Evolutionary conservation across 2,797 vertebrate genomes (phyloP).

Genomic region (Diceros bicornis): DNA sequence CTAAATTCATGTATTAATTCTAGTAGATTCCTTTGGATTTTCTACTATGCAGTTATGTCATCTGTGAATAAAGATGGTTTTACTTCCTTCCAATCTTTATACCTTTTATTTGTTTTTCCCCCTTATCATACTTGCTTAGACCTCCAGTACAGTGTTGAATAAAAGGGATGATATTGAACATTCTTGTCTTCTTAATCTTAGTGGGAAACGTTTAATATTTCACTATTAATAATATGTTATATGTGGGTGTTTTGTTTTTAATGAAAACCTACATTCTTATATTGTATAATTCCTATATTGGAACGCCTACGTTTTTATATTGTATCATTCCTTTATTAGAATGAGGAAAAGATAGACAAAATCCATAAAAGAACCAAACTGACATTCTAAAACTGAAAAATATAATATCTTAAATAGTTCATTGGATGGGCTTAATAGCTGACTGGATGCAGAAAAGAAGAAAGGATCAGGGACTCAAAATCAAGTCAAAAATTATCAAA

Average conservation of each 20-base stretch:
- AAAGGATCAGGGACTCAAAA: slow-evolving; percentile 9
- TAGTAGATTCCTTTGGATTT: slow-evolving; percentile 49
- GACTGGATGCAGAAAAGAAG: neutral
- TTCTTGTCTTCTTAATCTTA: neutral
- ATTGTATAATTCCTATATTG: neutral
- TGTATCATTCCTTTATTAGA: neutral
- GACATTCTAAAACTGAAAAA: slow-evolving; percentile 32
- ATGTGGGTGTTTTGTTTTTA: neutral
- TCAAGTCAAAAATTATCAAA: neutral
- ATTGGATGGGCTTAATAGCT: neutral
- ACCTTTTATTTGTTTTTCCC: neutral
- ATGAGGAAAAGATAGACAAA: neutral
- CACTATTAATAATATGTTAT: neutral
- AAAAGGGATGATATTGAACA: neutral
- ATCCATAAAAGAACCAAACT: slow-evolving; percentile 21
- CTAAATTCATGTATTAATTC: slow-evolving; percentile 33
- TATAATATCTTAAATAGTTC: neutral
- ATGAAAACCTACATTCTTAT: neutral
- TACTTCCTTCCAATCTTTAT: slow-evolving; percentile 33
- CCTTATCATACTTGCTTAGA: neutral
- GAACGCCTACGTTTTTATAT: neutral
- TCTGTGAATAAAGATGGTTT: slow-evolving; percentile 54
- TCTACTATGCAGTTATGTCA: neutral
- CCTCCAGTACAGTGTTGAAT: neutral
- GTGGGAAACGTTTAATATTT: slow-evolving; percentile 10